These are phyloP conservation scores for Gasterosteus aculeatus DNA, from an alignment of 2,113 vertebrate species.

Conservation along the genomic window DNA sequence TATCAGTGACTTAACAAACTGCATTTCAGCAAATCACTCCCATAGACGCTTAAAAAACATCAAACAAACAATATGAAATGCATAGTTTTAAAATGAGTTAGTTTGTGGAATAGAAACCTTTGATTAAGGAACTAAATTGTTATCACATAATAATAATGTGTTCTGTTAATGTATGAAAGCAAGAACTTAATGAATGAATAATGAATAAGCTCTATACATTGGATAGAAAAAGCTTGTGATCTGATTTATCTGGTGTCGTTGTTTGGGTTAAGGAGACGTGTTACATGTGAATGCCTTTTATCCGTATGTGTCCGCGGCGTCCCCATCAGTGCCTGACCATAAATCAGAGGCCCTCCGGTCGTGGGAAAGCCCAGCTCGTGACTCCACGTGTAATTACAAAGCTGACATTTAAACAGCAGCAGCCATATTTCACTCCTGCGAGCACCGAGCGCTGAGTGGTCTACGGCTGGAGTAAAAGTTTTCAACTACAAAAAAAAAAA, in stretches of 20 bases:
- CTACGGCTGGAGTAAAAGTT: slow-evolving; percentile 76
- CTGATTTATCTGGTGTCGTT: slow-evolving; percentile 6
- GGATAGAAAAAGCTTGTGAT: slow-evolving; percentile 32
- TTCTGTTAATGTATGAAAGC: neutral
- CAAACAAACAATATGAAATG: neutral
- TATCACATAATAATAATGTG: neutral
- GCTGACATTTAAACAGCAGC: slow-evolving; percentile 83
- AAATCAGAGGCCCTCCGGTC: slow-evolving; percentile 75
- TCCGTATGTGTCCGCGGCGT: slow-evolving; percentile 60
- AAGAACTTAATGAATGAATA: slow-evolving; percentile 2
- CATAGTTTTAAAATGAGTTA: neutral
- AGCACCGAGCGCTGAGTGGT: slow-evolving; percentile 65
- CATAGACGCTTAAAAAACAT: no score
- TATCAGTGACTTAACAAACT: neutral
- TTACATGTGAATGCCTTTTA: slow-evolving; percentile 53
- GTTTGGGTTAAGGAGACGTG: slow-evolving; percentile 26
- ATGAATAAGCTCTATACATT: slow-evolving; percentile 9
- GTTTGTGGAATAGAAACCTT: neutral
- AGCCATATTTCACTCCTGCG: slow-evolving; percentile 77
- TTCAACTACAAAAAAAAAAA: slow-evolving; percentile 56
- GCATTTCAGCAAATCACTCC: neutral
- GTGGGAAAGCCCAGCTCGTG: slow-evolving; percentile 63
- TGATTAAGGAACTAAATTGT: neutral
- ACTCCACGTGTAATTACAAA: slow-evolving; percentile 80
- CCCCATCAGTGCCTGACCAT: slow-evolving; percentile 66